A percentile compares a stretch with the other conserved stretches of the same genome.
Conservation (phyloP, 2,888 invertebrate species). For the Stomorhina lunata region DNA sequence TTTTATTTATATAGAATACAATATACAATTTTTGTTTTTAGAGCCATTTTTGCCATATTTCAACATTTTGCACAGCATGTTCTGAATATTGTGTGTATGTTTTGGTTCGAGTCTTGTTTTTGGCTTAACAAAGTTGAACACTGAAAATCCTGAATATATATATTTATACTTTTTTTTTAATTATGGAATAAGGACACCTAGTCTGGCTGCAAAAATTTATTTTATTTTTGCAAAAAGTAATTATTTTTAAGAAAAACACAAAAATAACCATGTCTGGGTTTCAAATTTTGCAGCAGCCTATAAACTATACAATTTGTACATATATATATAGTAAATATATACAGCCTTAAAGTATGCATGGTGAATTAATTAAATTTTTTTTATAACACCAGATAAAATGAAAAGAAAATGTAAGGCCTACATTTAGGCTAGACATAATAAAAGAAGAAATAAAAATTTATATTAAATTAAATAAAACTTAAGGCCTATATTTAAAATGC, state of each 20-base stretch:
- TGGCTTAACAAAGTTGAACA: neutral
- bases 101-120: too few species aligned
- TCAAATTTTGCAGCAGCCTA: too few species aligned
- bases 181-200: conserved; percentile 68
- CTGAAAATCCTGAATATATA: neutral
- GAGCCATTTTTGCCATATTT: conserved; percentile 48
- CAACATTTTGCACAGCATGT: conserved; percentile 35
- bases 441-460: conserved; percentile 13
- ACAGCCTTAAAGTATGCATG: conserved; percentile 57
- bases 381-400: neutral
- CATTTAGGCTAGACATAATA: conserved; percentile 60
- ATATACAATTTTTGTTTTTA: conserved; percentile 15
- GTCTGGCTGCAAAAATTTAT: conserved; percentile 59
- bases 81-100: too few species aligned
- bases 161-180: conserved; percentile 62
- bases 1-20: neutral
- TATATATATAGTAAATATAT: conserved; percentile 4
- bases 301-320: neutral
- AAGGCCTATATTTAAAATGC: conserved; percentile 52
- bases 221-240: conserved; percentile 39
- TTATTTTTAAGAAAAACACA: conserved; percentile 32
- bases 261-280: conserved; percentile 33
- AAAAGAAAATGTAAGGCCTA: conserved; percentile 49
- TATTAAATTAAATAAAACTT: conserved; percentile 37
- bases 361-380: conserved; percentile 54